These are phyloP conservation scores for Stigmatopora nigra DNA, from an alignment of 2,113 vertebrate species.

Conservation along the genomic window DNA sequence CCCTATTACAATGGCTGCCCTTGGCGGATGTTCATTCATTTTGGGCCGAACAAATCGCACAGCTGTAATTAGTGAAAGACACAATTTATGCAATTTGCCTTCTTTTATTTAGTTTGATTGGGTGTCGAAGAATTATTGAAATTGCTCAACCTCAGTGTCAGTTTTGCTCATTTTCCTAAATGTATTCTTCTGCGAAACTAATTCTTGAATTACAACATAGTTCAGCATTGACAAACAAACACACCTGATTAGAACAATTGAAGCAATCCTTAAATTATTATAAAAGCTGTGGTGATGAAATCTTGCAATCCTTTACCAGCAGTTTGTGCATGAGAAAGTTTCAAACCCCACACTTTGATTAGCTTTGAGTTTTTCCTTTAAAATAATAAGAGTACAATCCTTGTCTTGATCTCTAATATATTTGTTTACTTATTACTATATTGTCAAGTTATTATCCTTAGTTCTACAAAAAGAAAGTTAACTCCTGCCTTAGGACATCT, in stretches of 20 bases:
- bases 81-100: neutral
- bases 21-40: slow-evolving; percentile 28
- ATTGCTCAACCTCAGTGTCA: neutral
- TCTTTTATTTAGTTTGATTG: neutral
- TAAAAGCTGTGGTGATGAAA: neutral
- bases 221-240: neutral
- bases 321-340: neutral
- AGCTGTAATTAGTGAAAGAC: neutral
- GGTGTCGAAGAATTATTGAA: neutral
- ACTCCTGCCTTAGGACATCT: slow-evolving; percentile 19
- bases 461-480: slow-evolving; percentile 9
- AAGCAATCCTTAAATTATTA: neutral
- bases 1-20: slow-evolving; percentile 16
- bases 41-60: neutral
- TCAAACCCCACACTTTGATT: neutral
- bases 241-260: neutral
- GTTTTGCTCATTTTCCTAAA: neutral
- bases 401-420: too few relatives aligned
- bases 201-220: neutral
- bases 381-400: neutral
- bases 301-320: neutral
- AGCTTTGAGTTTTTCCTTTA: neutral
- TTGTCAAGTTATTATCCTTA: slow-evolving; percentile 3
- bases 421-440: neutral
- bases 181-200: neutral